A percentile compares a stretch with the other conserved stretches of the same genome.
These are phyloP conservation scores for Corydoras sp. DNA, from an alignment of 2,113 vertebrate genomes.

Conservation along the genomic window DNA sequence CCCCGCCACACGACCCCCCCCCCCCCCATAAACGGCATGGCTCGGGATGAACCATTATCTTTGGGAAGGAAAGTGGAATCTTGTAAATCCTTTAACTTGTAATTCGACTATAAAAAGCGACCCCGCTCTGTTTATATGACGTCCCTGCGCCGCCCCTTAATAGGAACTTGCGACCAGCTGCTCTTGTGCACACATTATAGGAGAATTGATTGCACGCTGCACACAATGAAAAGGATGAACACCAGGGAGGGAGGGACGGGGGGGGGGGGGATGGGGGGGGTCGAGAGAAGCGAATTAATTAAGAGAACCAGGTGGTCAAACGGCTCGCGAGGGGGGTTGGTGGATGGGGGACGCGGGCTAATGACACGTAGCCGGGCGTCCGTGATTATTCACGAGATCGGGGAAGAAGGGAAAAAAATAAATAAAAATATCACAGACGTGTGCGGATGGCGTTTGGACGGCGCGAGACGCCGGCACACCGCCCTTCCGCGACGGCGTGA, in stretches of 20 bases:
- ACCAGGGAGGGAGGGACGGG: conserved; percentile 65
- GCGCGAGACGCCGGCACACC: too few species aligned
- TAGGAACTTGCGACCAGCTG: conserved; percentile 79
- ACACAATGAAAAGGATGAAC: conserved; percentile 80
- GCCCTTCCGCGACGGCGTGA: too few species aligned
- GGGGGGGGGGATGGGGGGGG: conserved; percentile 63
- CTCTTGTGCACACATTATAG: conserved; percentile 75
- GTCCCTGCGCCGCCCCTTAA: conserved; percentile 68
- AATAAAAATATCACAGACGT: too few species aligned
- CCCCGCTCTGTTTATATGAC: conserved; percentile 55
- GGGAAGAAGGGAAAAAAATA: too few species aligned
- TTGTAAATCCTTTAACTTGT: not conserved
- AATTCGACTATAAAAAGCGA: conserved; percentile 39
- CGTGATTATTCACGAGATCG: conserved; percentile 54
- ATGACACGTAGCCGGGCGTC: conserved; percentile 70
- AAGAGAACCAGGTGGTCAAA: conserved; percentile 79
- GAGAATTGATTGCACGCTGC: conserved; percentile 78
- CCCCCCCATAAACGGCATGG: too few species aligned
- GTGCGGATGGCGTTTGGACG: too few species aligned
- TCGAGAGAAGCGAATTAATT: conserved; percentile 76
- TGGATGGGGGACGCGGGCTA: conserved; percentile 66
- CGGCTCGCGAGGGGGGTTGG: conserved; percentile 54
- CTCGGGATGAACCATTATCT: too few species aligned
- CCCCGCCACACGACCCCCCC: too few species aligned
- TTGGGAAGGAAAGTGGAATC: not conserved